A percentile compares a stretch with the other conserved stretches of the same genome.
Conservation (phyloP, 2,888 invertebrate species). For the Epirrhoe alternata region DNA sequence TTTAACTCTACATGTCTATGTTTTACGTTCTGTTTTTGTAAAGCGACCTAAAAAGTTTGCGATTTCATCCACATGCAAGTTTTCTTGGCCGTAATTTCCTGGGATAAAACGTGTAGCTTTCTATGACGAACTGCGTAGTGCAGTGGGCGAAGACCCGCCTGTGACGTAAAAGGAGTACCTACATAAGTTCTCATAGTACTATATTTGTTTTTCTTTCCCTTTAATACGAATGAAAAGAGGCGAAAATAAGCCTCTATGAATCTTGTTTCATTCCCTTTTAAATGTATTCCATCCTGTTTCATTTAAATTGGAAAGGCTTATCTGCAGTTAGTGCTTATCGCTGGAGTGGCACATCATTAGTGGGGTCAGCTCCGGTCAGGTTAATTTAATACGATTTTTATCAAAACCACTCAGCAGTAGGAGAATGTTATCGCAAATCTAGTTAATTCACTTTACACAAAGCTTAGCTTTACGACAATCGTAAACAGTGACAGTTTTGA, state of each 20-base stretch:
- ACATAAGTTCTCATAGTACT: too few species aligned
- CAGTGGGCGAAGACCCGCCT: too few species aligned
- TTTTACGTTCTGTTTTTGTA: too few species aligned
- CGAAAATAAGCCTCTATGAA: background rate
- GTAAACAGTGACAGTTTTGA: too few species aligned
- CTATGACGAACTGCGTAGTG: too few species aligned
- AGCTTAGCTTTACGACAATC: background rate
- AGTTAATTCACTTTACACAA: background rate
- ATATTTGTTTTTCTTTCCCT: background rate
- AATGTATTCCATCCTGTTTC: background rate
- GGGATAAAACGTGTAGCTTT: too few species aligned
- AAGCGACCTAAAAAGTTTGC: too few species aligned
- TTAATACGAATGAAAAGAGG: background rate
- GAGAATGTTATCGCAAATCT: slow-evolving; percentile 1
- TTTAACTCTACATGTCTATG: too few species aligned
- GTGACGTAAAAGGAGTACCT: too few species aligned
- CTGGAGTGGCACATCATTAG: slow-evolving; percentile 9
- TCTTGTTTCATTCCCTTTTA: background rate
- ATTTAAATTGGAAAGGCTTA: slow-evolving; percentile 3
- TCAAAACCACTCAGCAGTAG: slow-evolving; percentile 12
- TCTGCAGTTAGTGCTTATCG: background rate
- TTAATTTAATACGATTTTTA: slow-evolving; percentile 19
- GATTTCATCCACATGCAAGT: too few species aligned
- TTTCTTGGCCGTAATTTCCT: too few species aligned
- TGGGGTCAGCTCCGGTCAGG: slow-evolving; percentile 2